Evolutionary conservation across 2,888 invertebrate genomes (phyloP).

Genomic region (Glomeris marginata): DNA sequence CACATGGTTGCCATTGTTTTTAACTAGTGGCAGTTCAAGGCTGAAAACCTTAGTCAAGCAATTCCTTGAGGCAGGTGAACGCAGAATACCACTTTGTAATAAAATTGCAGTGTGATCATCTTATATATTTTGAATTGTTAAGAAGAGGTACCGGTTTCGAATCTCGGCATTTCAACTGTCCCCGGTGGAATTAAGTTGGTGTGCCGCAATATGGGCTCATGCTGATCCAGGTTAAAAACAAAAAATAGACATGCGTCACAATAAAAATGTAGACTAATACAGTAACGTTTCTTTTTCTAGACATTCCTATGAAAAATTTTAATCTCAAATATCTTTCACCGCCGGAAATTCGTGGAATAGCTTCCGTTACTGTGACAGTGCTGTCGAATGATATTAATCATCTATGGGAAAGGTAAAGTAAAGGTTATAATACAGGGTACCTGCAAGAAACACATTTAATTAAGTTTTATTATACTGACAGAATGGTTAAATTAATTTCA

Average conservation of each 20-base stretch:
- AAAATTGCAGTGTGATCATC: neutral
- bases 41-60: too few species aligned
- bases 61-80: too few species aligned
- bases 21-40: too few species aligned
- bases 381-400: neutral
- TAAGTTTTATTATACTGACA: too few species aligned
- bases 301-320: constrained; percentile 1
- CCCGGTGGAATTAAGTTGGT: constrained; percentile 2
- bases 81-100: too few species aligned
- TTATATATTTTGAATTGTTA: neutral
- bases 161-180: neutral
- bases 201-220: constrained; percentile 5
- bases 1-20: too few species aligned
- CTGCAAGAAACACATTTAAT: too few species aligned
- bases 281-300: neutral
- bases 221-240: neutral
- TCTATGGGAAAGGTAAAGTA: constrained; percentile 4
- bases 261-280: neutral
- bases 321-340: neutral
- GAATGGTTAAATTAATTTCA: too few species aligned
- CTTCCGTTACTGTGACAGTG: neutral
- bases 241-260: neutral
- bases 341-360: neutral
- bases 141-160: constrained; percentile 1
- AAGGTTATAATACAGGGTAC: too few species aligned